Percentiles rank a stretch among this genome's conserved stretches.
Conservation (phyloP, 1,140 invertebrate genomes). For the Pseudoatta argentina region DNA sequence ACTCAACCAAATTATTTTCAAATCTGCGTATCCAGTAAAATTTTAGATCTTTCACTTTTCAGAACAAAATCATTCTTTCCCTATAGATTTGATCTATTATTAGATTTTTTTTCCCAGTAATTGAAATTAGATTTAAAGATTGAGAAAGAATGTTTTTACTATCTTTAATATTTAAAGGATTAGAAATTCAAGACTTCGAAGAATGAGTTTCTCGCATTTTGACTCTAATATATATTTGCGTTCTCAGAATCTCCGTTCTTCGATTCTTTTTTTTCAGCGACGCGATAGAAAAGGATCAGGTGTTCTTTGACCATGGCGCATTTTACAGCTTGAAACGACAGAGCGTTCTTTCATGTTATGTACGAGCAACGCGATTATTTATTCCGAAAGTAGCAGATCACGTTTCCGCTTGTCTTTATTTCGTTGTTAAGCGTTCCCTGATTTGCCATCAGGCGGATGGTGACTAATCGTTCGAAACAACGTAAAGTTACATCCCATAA, state of each 20-base stretch:
- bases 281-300: slow-evolving; percentile 10
- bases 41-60: too few relatives aligned
- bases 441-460: slow-evolving; percentile 11
- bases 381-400: slow-evolving; percentile 80
- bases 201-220: not conserved
- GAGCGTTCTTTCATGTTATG: slow-evolving; percentile 65
- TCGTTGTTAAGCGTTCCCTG: slow-evolving; percentile 35
- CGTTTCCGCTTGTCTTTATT: slow-evolving; percentile 75
- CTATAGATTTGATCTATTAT: too few relatives aligned
- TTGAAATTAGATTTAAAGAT: too few relatives aligned
- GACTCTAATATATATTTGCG: not conserved
- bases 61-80: too few relatives aligned
- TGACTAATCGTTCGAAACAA: slow-evolving; percentile 53
- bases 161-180: not conserved
- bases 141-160: not conserved
- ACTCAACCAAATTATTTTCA: too few relatives aligned
- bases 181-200: not conserved
- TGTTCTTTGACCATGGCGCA: not conserved
- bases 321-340: slow-evolving; percentile 47
- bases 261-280: not conserved
- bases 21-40: too few relatives aligned
- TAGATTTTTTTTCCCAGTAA: too few relatives aligned
- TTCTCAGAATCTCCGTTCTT: not conserved
- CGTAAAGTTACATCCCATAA: not conserved
- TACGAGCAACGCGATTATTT: slow-evolving; percentile 69